Conservation (phyloP, 2,888 invertebrate genomes). For the Stenotaenia linearis region DNA sequence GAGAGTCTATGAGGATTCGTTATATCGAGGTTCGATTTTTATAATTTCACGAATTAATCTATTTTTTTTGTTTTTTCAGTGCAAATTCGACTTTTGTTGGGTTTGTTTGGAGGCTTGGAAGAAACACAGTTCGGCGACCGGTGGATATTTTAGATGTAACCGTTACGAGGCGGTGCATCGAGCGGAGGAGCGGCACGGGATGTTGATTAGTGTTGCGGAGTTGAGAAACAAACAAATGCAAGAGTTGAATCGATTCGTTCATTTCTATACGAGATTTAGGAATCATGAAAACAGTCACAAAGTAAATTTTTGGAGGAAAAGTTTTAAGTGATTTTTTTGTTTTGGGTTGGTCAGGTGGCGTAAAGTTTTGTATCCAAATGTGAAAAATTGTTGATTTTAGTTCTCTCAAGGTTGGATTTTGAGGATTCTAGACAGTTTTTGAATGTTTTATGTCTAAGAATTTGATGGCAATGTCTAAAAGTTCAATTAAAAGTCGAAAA, state of each 20-base stretch:
- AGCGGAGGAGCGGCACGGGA: conserved; percentile 57
- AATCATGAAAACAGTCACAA: conserved; percentile 61
- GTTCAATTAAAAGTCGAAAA: too few relatives aligned
- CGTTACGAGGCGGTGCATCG: conserved; percentile 60
- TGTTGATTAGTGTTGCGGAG: conserved; percentile 56
- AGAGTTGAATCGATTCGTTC: conserved; percentile 60
- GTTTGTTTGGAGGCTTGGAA: conserved; percentile 67
- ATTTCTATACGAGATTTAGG: conserved; percentile 60
- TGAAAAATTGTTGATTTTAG: too few relatives aligned
- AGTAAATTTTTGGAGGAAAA: conserved; percentile 40
- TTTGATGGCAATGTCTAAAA: too few relatives aligned
- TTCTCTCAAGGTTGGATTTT: too few relatives aligned
- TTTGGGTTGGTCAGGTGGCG: too few relatives aligned
- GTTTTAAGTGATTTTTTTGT: too few relatives aligned
- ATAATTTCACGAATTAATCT: neutral
- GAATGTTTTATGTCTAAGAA: too few relatives aligned
- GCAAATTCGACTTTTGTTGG: conserved; percentile 68
- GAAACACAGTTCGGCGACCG: conserved; percentile 62
- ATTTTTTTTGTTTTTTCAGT: conserved; percentile 49
- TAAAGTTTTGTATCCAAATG: too few relatives aligned
- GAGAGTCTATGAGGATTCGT: too few relatives aligned
- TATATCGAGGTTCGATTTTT: conserved; percentile 21
- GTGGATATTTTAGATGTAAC: conserved; percentile 62
- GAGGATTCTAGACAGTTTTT: too few relatives aligned
- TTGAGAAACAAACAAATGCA: conserved; percentile 56